Conservation (phyloP, 2,797 vertebrate species). For the Cryptoprocta ferox region DNA sequence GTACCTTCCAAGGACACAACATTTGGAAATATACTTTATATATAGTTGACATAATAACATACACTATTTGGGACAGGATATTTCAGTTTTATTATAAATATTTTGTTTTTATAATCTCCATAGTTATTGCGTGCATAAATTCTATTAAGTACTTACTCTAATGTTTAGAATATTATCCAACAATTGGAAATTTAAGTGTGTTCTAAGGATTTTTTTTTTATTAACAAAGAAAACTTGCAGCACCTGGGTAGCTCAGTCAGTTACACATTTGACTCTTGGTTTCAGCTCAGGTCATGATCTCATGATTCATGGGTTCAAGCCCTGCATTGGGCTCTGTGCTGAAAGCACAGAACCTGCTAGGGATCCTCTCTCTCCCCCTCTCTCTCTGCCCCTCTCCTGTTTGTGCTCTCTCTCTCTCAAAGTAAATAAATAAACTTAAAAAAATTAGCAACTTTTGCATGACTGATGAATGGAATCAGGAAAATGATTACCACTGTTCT, state of each 20-base stretch:
- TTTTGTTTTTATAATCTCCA: constrained; percentile 33
- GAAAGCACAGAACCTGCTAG: too few species aligned
- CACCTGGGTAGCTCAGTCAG: too few species aligned
- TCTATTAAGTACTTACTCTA: neutral
- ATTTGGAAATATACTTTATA: neutral
- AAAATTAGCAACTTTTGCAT: neutral
- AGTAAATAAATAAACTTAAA: too few species aligned
- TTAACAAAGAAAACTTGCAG: neutral
- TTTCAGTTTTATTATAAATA: neutral
- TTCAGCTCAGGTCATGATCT: too few species aligned
- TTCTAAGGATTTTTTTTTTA: constrained; percentile 3
- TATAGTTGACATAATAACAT: neutral
- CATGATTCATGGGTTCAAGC: too few species aligned
- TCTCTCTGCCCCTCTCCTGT: too few species aligned
- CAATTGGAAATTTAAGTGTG: neutral
- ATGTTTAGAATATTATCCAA: neutral
- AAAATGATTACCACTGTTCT: neutral
- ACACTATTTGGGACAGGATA: neutral
- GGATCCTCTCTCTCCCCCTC: too few species aligned
- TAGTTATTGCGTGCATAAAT: neutral
- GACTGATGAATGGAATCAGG: neutral
- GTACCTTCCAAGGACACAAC: neutral
- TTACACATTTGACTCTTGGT: too few species aligned
- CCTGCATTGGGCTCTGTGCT: too few species aligned
- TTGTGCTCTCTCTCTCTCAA: too few species aligned